A percentile compares a stretch with the other conserved stretches of the same genome.
phyloP scores from a whole-genome alignment of 2,113 vertebrate species.

The Tetrao urogallus region DNA sequence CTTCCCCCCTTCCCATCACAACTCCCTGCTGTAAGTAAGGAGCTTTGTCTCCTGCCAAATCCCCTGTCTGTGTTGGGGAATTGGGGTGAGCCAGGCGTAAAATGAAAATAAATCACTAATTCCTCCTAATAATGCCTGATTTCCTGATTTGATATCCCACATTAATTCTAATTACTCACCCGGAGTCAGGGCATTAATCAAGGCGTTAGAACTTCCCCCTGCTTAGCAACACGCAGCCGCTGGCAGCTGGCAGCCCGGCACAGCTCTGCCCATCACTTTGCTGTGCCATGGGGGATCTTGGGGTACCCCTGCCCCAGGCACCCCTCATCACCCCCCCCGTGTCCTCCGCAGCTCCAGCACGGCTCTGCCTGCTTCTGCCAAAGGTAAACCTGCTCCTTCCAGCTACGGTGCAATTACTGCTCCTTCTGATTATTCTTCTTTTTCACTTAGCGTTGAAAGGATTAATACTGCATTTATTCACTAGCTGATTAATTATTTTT shows the following conservation, averaged over 20 bases:
- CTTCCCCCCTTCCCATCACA: neutral
- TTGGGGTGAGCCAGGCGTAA: constrained; percentile 59
- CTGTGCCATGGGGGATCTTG: neutral
- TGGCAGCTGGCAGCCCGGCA: constrained; percentile 11
- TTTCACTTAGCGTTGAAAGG: constrained; percentile 3
- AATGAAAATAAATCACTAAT: constrained; percentile 82
- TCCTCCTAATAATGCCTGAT: constrained; percentile 79
- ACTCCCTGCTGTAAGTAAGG: constrained; percentile 26
- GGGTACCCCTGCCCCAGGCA: neutral
- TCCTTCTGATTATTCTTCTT: neutral
- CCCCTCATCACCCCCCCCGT: neutral
- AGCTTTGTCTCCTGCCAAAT: constrained; percentile 67
- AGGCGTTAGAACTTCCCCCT: constrained; percentile 56
- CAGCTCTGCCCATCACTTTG: constrained; percentile 6
- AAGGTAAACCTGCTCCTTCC: constrained; percentile 45
- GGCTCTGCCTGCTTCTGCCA: neutral
- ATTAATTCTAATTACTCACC: constrained; percentile 83
- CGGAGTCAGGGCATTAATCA: constrained; percentile 79
- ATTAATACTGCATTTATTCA: constrained; percentile 54
- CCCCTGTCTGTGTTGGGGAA: constrained; percentile 56
- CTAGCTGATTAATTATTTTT: neutral
- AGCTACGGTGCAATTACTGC: constrained; percentile 53
- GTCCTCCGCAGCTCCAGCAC: neutral
- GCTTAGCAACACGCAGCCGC: constrained; percentile 48
- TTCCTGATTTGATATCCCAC: constrained; percentile 81